Conservation (phyloP, 1,140 invertebrate genomes). For the Zaprionus ghesquierei region DNA sequence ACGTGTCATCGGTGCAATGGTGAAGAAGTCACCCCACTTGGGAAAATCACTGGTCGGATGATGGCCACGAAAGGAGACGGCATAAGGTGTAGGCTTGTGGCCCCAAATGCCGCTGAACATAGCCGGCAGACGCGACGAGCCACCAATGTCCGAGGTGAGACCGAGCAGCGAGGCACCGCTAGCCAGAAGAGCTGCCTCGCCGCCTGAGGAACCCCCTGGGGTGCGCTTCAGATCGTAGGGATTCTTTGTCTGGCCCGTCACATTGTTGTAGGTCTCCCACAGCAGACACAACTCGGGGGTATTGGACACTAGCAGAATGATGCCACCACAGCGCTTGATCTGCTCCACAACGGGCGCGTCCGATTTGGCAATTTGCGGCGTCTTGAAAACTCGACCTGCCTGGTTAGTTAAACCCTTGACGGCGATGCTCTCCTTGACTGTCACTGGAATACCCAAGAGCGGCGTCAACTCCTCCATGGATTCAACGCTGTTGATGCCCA, state of each 20-base stretch:
- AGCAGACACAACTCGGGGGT: conserved; percentile 95
- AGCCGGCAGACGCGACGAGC: conserved; percentile 92
- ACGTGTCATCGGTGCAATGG: conserved; percentile 91
- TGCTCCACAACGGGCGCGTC: conserved; percentile 89
- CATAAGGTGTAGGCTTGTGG: conserved; percentile 89
- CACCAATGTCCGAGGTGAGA: conserved; percentile 92
- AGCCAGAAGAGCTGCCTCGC: conserved; percentile 88
- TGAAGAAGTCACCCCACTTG: conserved; percentile 86
- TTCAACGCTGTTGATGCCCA: conserved; percentile 81
- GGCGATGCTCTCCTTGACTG: conserved; percentile 87
- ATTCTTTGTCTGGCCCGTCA: conserved; percentile 94
- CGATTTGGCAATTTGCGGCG: conserved; percentile 85
- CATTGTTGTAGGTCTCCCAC: conserved; percentile 94
- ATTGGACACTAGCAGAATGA: conserved; percentile 93
- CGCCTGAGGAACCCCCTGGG: conserved; percentile 90
- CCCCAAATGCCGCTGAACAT: conserved; percentile 94
- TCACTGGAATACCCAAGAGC: conserved; percentile 87
- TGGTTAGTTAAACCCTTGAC: conserved; percentile 86
- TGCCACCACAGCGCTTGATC: conserved; percentile 91
- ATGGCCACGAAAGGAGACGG: conserved; percentile 85
- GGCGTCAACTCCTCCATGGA: conserved; percentile 84
- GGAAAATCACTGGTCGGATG: conserved; percentile 84
- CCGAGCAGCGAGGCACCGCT: conserved; percentile 91
- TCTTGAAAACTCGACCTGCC: conserved; percentile 83
- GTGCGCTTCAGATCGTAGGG: conserved; percentile 92